phyloP scores from a whole-genome alignment of 2,113 vertebrate species.

The Chloroceryle aenea region DNA sequence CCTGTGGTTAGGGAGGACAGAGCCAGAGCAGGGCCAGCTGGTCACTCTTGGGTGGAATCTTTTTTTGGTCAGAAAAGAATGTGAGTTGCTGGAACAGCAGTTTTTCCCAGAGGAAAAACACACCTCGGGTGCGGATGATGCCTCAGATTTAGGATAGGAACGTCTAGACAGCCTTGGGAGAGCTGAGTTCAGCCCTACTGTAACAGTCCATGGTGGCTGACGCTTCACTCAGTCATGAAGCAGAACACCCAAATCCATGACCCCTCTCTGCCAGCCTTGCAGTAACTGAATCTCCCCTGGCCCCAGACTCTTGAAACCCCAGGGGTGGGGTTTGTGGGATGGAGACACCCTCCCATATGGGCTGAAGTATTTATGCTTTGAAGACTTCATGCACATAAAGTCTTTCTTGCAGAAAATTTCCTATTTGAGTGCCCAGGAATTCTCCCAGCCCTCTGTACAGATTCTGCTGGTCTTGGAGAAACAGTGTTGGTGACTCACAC shows the following conservation, averaged over 20 bases:
- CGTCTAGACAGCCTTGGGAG: background rate
- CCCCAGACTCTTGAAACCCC: background rate
- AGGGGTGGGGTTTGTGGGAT: too few relatives aligned
- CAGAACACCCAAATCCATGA: background rate
- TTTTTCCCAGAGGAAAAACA: background rate
- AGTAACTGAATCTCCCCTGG: background rate
- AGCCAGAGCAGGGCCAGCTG: background rate
- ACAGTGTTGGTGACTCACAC: background rate
- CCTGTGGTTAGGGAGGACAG: background rate
- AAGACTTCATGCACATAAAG: background rate
- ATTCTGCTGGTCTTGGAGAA: background rate
- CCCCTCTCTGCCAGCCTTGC: background rate
- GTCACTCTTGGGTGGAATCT: background rate
- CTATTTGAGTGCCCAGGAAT: background rate
- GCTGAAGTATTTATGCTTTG: background rate
- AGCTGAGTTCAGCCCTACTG: background rate
- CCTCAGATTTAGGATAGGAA: constrained; percentile 10
- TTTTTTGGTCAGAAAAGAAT: constrained; percentile 2
- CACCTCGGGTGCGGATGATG: background rate
- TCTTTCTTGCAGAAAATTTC: background rate
- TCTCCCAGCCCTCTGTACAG: background rate
- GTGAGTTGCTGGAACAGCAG: background rate
- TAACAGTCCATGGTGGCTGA: background rate
- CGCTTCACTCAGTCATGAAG: background rate
- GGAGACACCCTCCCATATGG: background rate